These are phyloP conservation scores for Ascidia mentula DNA, from an alignment of 23 tunicate genomes.

Conservation along the genomic window DNA sequence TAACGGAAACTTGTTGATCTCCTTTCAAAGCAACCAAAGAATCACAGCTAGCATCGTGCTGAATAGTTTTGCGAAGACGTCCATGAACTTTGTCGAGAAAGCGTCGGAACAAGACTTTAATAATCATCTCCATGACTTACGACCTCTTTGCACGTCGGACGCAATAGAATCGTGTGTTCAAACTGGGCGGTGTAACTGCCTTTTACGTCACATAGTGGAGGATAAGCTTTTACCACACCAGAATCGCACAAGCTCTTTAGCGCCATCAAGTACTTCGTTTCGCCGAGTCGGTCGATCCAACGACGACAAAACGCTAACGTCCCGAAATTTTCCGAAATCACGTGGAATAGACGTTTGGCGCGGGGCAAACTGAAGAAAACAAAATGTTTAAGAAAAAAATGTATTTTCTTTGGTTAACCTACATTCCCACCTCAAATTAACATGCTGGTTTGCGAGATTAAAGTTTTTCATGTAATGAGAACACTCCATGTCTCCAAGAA, in stretches of 20 bases:
- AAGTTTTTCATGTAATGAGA: conserved; percentile 98
- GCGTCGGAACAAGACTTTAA: too few relatives aligned
- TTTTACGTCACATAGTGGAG: conserved; percentile 92
- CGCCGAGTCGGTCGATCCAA: conserved; percentile 96
- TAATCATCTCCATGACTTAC: conserved; percentile 94
- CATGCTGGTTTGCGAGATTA: conserved; percentile 64
- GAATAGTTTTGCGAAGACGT: too few relatives aligned
- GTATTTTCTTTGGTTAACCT: too few relatives aligned
- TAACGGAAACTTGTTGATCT: too few relatives aligned
- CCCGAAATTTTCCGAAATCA: conserved; percentile 90
- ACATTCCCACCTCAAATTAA: conserved; percentile 58
- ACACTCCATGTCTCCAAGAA: conserved; percentile 99
- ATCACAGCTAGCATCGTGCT: too few relatives aligned
- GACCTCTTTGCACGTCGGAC: conserved; percentile 97
- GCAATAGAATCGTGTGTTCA: conserved; percentile 94
- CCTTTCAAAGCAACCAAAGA: too few relatives aligned
- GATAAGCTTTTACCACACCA: conserved; percentile 89
- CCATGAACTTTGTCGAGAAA: too few relatives aligned
- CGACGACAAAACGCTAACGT: conserved; percentile 98
- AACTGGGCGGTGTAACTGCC: conserved; percentile 99
- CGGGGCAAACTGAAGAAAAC: conserved; percentile 51
- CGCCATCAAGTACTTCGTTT: conserved; percentile 91
- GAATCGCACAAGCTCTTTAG: conserved; percentile 84
- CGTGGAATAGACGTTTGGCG: conserved; percentile 77
- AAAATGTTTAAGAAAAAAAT: too few relatives aligned